phyloP scores from a whole-genome alignment of 2,797 vertebrate species.

The Eulemur albifrons region DNA sequence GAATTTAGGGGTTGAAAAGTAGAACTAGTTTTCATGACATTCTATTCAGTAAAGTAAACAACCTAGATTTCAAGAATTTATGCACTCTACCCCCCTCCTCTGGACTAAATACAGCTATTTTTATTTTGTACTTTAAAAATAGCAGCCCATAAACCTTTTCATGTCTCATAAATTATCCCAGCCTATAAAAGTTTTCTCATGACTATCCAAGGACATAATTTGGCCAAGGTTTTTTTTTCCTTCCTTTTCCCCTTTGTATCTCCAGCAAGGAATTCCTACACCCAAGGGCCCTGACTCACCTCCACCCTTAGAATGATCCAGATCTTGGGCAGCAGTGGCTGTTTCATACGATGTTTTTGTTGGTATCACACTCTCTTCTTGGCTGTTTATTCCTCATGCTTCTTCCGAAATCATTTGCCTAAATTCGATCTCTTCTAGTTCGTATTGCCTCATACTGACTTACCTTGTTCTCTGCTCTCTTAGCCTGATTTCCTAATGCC shows the following conservation, averaged over 20 bases:
- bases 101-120: conserved; percentile 10
- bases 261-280: not conserved
- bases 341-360: not conserved
- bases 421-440: not conserved
- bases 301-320: not conserved
- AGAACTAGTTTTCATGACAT: not conserved
- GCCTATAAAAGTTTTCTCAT: not conserved
- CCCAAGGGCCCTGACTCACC: not conserved
- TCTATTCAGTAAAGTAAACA: not conserved
- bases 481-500: not conserved
- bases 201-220: not conserved
- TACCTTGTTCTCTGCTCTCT: not conserved
- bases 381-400: not conserved
- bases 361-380: not conserved
- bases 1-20: not conserved
- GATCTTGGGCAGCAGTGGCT: not conserved
- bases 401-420: not conserved
- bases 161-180: not conserved
- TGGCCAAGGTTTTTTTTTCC: not conserved
- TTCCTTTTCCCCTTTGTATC: not conserved
- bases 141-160: not conserved
- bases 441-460: not conserved
- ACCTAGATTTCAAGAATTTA: conserved; percentile 29
- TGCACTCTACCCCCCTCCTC: not conserved
- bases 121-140: not conserved